Evolutionary conservation across 2,888 invertebrate genomes (phyloP).

Genomic region (Lasioglossum morio): DNA sequence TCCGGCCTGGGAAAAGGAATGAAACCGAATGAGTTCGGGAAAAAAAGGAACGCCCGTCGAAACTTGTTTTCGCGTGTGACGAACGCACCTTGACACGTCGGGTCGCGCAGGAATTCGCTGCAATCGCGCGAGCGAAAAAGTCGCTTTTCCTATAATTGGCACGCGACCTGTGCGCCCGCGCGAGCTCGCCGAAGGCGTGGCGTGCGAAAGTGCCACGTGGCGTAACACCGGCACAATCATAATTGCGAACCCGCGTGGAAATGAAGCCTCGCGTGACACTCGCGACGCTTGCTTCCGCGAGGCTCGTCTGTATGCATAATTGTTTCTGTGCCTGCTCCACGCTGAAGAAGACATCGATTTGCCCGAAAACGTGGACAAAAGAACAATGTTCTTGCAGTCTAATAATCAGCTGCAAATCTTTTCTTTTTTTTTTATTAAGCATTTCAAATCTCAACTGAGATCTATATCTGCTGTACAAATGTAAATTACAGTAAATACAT

Average conservation of each 20-base stretch:
- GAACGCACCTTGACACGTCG: slow-evolving; percentile 58
- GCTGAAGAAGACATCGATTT: background rate
- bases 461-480: no score
- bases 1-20: background rate
- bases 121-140: slow-evolving; percentile 42
- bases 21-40: background rate
- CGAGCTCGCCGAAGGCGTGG: slow-evolving; percentile 55
- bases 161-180: slow-evolving; percentile 41
- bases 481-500: no score
- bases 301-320: background rate
- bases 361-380: background rate
- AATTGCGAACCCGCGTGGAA: slow-evolving; percentile 53
- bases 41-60: slow-evolving; percentile 2
- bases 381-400: background rate
- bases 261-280: slow-evolving; percentile 53
- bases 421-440: no score
- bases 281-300: slow-evolving; percentile 44
- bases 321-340: background rate
- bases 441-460: no score
- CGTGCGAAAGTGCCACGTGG: slow-evolving; percentile 63
- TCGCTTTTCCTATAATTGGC: slow-evolving; percentile 61
- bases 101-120: slow-evolving; percentile 43
- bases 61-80: slow-evolving; percentile 55
- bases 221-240: slow-evolving; percentile 61
- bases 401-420: background rate